phyloP scores from a whole-genome alignment of 1,140 invertebrate species.

The Leptopilina boulardi region DNA sequence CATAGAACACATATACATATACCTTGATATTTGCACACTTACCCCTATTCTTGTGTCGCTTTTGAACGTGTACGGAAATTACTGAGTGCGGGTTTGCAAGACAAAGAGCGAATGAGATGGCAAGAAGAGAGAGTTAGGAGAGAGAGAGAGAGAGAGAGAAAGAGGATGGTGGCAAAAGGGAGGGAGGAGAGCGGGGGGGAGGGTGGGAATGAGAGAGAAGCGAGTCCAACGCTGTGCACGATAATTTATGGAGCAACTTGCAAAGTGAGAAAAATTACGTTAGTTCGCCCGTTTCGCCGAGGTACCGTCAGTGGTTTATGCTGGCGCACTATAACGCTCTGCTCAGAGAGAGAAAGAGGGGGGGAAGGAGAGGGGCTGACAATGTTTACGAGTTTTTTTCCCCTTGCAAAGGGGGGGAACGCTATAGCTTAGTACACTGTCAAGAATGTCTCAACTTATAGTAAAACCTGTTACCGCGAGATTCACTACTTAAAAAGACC shows the following conservation, averaged over 20 bases:
- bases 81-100: slow-evolving; percentile 33
- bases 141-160: slow-evolving; percentile 8
- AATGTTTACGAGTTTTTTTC: slow-evolving; percentile 69
- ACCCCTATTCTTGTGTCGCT: background rate
- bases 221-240: slow-evolving; percentile 34
- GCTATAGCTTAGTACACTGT: slow-evolving; percentile 26
- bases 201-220: slow-evolving; percentile 9
- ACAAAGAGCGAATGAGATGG: slow-evolving; percentile 35
- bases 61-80: slow-evolving; percentile 45
- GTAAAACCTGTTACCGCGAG: slow-evolving; percentile 7
- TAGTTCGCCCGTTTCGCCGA: slow-evolving; percentile 60
- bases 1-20: slow-evolving; percentile 6
- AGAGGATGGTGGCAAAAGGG: slow-evolving; percentile 51
- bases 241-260: slow-evolving; percentile 71
- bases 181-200: slow-evolving; percentile 30
- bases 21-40: slow-evolving; percentile 12
- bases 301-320: slow-evolving; percentile 64
- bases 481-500: slow-evolving; percentile 10
- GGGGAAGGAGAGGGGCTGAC: slow-evolving; percentile 39
- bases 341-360: background rate
- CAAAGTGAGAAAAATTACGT: slow-evolving; percentile 74
- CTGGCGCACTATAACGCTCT: slow-evolving; percentile 22
- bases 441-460: slow-evolving; percentile 21
- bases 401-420: background rate
- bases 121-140: slow-evolving; percentile 24